Base-by-base conservation (phyloP, 2,888 invertebrate genomes). In the Furcula furcula region DNA sequence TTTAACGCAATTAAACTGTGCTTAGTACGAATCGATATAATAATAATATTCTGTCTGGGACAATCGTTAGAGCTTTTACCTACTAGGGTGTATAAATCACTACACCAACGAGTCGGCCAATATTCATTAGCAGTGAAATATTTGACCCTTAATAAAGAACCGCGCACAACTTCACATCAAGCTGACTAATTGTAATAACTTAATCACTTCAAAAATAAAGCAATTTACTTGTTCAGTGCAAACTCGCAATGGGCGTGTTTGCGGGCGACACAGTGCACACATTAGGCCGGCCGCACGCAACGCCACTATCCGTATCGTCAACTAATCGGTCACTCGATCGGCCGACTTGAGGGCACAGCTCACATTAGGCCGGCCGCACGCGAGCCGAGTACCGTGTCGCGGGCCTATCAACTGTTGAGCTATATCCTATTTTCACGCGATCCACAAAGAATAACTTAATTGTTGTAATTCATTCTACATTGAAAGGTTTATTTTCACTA, bases 241-340 rank as follows among this genome's bases (percentile, higher is more conserved):
- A 40, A 36, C 42, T 14, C n/a, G 26, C 14, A 13, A 23, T 23
- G 12, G 23, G 12, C 7, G 11, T 23, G 23, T 12, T 23, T 23
- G 34, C 42, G 55, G 43, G 19, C 37, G 56, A 52, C 46, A 34
- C 49, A 55, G 46, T 54, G 53, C 48, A 46, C 41, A 41, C 42
- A 38, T 36, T 55, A 36, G 25, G 26, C 12, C 23, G 22, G 23
- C 22, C 26, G 28, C 56, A 54, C 54, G 56, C 56, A 38, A 55
- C 11, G 14, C 23, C 12, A 13, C 23, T 13, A 7, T 7, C 14
- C 26, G 14, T 9, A 4, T n/a, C 26, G 13, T 9, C 14, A 9
- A 7, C 26, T 2, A 7, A 14, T n/a, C 26, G 26, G 26, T n/a
- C 26, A 4, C 12, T 11, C 5, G 5, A n/a, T n/a, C n/a, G n/a